A percentile compares a stretch with the other conserved stretches of the same genome.
These are phyloP conservation scores for Medauroidea extradentata DNA, from an alignment of 1,140 invertebrate genomes.

Conservation along the genomic window DNA sequence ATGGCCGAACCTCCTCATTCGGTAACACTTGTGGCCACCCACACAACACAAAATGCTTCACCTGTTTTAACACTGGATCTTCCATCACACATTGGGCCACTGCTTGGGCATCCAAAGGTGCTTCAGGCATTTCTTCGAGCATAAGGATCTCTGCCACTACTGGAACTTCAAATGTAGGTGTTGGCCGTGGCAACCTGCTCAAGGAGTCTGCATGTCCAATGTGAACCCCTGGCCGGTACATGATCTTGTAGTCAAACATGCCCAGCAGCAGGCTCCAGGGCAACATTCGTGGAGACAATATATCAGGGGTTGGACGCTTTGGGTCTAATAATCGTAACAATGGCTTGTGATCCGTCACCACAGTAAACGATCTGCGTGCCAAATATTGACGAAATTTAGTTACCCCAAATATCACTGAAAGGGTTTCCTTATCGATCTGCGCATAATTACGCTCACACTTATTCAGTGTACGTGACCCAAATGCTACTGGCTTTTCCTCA, in stretches of 20 bases:
- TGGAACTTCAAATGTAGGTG: background rate
- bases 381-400: slow-evolving; percentile 31
- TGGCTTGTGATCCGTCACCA: slow-evolving; percentile 47
- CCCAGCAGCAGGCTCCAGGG: background rate
- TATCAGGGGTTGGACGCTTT: slow-evolving; percentile 11
- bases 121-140: too few species aligned
- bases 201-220: background rate
- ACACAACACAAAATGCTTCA: too few species aligned
- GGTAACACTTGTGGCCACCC: too few species aligned
- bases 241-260: background rate
- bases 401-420: slow-evolving; percentile 25
- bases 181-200: background rate
- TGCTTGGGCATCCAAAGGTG: too few species aligned
- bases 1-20: too few species aligned
- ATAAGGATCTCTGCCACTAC: background rate
- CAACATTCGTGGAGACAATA: background rate
- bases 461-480: slow-evolving; percentile 42
- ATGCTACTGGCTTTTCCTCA: slow-evolving; percentile 41
- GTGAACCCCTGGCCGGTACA: background rate
- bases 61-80: too few species aligned
- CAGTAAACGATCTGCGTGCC: slow-evolving; percentile 38
- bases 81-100: too few species aligned
- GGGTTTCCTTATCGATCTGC: slow-evolving; percentile 45
- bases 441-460: slow-evolving; percentile 44
- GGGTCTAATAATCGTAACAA: slow-evolving; percentile 41